Percentiles rank a stretch among this genome's conserved stretches.
These are phyloP conservation scores for Phrynocephalus vlangalii DNA, from an alignment of 2,797 vertebrate genomes.

Conservation along the genomic window DNA sequence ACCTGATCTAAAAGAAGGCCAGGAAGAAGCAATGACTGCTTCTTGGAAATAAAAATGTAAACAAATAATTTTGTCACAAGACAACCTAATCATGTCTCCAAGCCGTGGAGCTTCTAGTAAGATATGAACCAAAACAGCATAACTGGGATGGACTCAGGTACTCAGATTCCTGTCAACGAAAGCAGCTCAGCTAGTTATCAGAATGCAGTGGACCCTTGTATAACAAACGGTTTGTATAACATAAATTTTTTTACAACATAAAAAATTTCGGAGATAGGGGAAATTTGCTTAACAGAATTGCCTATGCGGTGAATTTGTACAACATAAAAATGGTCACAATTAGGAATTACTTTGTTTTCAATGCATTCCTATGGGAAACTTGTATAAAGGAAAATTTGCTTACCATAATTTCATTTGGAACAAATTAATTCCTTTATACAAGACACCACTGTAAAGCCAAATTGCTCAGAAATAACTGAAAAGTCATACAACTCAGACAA, in stretches of 20 bases:
- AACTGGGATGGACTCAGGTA: neutral
- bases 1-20: neutral
- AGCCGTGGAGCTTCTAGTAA: neutral
- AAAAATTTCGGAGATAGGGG: too few relatives aligned
- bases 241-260: too few relatives aligned
- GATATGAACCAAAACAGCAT: neutral
- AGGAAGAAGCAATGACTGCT: neutral
- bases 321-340: too few relatives aligned
- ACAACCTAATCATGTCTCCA: neutral
- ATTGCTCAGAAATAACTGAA: conserved; percentile 1
- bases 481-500: neutral
- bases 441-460: neutral
- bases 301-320: too few relatives aligned
- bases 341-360: too few relatives aligned
- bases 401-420: too few relatives aligned
- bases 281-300: too few relatives aligned
- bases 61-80: neutral
- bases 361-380: too few relatives aligned
- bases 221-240: too few relatives aligned
- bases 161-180: neutral
- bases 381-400: too few relatives aligned
- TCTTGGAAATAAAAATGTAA: neutral
- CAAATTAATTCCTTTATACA: too few relatives aligned
- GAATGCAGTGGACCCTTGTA: neutral
- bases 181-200: conserved; percentile 8